phyloP scores from a whole-genome alignment of 2,888 invertebrate species.

The Pterostichus niger region DNA sequence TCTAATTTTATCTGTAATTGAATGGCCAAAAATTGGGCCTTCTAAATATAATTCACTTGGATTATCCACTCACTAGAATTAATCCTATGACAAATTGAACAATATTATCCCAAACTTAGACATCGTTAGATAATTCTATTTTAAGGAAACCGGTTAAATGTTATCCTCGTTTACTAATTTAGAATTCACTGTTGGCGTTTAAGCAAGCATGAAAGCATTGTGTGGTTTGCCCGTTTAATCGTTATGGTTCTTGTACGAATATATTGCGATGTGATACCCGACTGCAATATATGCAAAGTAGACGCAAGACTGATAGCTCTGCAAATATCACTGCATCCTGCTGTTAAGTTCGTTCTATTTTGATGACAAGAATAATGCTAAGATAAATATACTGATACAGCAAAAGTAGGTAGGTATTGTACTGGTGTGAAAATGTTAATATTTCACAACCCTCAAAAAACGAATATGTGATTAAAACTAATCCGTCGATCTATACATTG shows the following conservation, averaged over 20 bases:
- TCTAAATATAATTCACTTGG: slow-evolving; percentile 3
- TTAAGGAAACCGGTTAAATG: slow-evolving; percentile 24
- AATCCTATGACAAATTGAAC: neutral
- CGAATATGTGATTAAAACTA: no score
- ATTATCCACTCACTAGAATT: neutral
- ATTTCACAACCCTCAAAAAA: no score
- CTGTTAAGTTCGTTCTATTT: neutral
- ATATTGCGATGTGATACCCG: neutral
- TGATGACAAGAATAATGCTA: no score
- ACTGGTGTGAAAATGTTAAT: no score
- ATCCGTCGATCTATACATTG: no score
- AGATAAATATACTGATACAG: no score
- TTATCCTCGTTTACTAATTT: slow-evolving; percentile 15
- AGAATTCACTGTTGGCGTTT: neutral
- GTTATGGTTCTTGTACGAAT: no score
- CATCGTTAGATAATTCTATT: slow-evolving; percentile 6
- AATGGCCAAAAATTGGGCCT: no score
- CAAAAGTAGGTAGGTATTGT: no score
- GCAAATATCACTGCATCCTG: neutral
- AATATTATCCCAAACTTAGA: neutral
- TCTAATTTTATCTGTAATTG: no score
- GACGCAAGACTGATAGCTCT: neutral
- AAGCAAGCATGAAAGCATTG: slow-evolving; percentile 27
- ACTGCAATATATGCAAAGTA: slow-evolving; percentile 37
- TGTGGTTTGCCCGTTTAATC: slow-evolving; percentile 12